Evolutionary conservation across 2,113 vertebrate species (phyloP).

Genomic region (Sisor rabdophorus): DNA sequence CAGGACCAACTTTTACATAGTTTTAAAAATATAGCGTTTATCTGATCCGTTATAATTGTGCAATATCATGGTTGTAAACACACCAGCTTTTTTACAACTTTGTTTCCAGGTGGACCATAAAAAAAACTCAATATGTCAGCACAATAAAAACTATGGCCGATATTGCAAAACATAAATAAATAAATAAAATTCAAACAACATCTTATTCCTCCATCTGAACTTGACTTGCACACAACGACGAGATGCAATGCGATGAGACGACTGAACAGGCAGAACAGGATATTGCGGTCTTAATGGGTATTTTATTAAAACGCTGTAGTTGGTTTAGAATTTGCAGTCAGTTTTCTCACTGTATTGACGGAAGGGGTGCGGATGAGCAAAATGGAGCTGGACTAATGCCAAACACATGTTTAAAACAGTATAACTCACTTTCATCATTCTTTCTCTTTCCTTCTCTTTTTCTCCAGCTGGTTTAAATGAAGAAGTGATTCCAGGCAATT

Average conservation of each 20-base stretch:
- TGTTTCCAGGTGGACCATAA: too few species aligned
- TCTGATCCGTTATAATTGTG: too few species aligned
- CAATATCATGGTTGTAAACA: too few species aligned
- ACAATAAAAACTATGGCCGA: too few species aligned
- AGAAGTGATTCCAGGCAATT: conserved; percentile 64
- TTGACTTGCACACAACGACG: background rate
- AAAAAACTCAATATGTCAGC: too few species aligned
- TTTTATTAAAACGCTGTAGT: conserved; percentile 40
- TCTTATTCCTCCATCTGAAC: background rate
- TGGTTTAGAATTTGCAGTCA: conserved; percentile 40
- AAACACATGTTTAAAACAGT: conserved; percentile 57
- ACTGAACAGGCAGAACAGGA: conserved; percentile 42
- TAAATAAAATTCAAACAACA: background rate
- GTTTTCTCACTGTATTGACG: conserved; percentile 27
- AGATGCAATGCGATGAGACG: background rate
- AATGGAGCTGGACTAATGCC: conserved; percentile 51
- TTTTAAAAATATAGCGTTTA: too few species aligned
- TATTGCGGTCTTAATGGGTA: conserved; percentile 45
- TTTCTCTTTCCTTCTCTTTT: conserved; percentile 48
- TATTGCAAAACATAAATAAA: too few species aligned
- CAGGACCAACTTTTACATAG: too few species aligned
- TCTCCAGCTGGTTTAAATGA: conserved; percentile 70
- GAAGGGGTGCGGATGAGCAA: conserved; percentile 15
- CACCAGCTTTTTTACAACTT: too few species aligned
- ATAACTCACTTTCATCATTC: conserved; percentile 37